Conservation (phyloP, 2,113 vertebrate species). For the Pardalotus punctatus region DNA sequence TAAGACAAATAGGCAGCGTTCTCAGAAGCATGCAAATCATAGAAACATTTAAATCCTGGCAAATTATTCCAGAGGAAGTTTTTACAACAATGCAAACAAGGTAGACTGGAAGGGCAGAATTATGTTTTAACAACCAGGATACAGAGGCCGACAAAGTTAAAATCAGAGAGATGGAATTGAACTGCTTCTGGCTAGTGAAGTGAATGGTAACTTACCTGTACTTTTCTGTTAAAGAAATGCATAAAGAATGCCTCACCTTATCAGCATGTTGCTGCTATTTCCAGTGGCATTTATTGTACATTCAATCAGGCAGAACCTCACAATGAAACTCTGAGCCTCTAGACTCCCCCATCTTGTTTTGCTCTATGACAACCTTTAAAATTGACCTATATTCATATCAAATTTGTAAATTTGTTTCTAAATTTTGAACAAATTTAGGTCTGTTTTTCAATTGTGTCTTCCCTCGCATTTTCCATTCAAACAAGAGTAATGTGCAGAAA, state of each 20-base stretch:
- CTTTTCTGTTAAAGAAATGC: not conserved
- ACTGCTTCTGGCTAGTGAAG: not conserved
- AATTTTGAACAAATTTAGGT: not conserved
- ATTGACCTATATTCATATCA: not conserved
- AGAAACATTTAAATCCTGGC: not conserved
- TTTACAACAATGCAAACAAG: not conserved
- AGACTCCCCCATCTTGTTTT: accelerated
- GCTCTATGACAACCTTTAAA: not conserved
- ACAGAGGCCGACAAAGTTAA: not conserved
- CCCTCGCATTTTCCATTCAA: not conserved
- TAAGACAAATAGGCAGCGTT: not conserved
- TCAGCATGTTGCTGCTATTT: not conserved
- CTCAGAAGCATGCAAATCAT: not conserved
- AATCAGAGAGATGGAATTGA: not conserved
- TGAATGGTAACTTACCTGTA: not conserved
- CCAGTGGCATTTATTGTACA: not conserved
- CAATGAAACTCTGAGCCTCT: not conserved
- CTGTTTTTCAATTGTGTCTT: not conserved
- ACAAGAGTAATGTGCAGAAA: not conserved
- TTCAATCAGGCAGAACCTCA: not conserved
- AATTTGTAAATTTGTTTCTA: not conserved
- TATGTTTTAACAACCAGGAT: not conserved
- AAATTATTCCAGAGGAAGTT: not conserved
- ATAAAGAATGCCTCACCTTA: not conserved
- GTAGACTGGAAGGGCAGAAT: not conserved